These are phyloP conservation scores for Hydropsyche betteni DNA, from an alignment of 2,888 invertebrate genomes.

Conservation along the genomic window DNA sequence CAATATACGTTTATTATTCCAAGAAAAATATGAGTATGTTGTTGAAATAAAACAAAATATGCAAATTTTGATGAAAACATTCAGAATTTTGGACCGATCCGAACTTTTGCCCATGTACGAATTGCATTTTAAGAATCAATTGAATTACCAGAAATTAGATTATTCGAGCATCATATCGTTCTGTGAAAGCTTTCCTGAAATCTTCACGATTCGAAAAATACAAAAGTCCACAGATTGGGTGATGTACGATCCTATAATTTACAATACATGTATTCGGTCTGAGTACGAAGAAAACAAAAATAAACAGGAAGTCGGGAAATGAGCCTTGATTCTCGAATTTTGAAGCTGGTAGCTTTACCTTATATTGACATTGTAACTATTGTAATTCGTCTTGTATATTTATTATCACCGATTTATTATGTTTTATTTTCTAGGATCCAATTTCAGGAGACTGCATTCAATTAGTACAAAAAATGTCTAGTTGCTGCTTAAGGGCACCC, in stretches of 20 bases:
- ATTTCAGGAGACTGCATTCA: conserved; percentile 39
- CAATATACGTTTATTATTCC: no score
- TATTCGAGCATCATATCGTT: conserved; percentile 38
- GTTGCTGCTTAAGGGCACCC: neutral
- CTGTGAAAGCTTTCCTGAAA: conserved; percentile 30
- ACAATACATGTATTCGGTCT: no score
- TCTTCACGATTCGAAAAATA: conserved; percentile 25
- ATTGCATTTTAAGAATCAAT: conserved; percentile 27
- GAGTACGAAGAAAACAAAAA: neutral
- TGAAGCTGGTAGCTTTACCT: conserved; percentile 40
- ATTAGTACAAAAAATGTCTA: conserved; percentile 7
- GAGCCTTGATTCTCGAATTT: conserved; percentile 1
- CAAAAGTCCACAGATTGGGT: conserved; percentile 36
- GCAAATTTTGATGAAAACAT: conserved; percentile 23
- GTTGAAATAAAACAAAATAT: neutral
- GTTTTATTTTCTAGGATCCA: conserved; percentile 40
- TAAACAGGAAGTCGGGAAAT: neutral
- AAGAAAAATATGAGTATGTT: no score
- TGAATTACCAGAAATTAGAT: conserved; percentile 27
- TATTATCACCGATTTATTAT: neutral
- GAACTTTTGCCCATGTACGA: conserved; percentile 40
- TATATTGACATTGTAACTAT: conserved; percentile 37
- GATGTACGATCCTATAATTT: conserved; percentile 24
- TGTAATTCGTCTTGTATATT: neutral
- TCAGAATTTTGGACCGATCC: conserved; percentile 36